Conservation (phyloP, 1,140 invertebrate species). For the Cotesia typhae region DNA sequence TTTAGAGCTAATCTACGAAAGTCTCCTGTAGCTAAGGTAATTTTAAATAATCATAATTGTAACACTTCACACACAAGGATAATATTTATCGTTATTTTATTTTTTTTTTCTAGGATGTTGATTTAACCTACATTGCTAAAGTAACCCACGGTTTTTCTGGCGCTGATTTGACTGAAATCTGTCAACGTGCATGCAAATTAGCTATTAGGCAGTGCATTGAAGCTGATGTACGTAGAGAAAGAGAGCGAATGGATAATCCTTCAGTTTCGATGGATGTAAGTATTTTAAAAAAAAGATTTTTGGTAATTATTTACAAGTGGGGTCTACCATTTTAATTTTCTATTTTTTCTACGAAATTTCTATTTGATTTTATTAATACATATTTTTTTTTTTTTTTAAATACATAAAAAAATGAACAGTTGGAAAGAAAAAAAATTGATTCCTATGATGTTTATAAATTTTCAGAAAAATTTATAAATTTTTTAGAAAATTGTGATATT, state of each 20-base stretch:
- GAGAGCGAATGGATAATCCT: constrained; percentile 82
- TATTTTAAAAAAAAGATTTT: constrained; percentile 40
- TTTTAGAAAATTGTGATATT: no score
- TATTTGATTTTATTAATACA: no score
- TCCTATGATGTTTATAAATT: no score
- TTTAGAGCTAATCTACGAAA: constrained; percentile 96
- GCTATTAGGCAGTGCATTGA: constrained; percentile 99
- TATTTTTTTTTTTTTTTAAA: no score
- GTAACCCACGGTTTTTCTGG: constrained; percentile 97
- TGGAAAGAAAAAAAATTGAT: no score
- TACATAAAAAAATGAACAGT: no score
- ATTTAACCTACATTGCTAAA: constrained; percentile 94
- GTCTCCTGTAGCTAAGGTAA: constrained; percentile 90
- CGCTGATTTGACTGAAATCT: constrained; percentile 99
- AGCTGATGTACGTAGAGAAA: constrained; percentile 90
- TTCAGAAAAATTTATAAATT: no score
- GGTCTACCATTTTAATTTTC: no score
- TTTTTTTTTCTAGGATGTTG: constrained; percentile 78
- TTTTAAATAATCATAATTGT: not conserved
- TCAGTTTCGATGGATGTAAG: constrained; percentile 88
- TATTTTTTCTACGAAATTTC: no score
- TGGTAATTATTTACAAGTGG: no score
- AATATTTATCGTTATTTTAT: constrained; percentile 22
- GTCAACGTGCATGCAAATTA: constrained; percentile 98
- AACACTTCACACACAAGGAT: not conserved